These are phyloP conservation scores for Coleophora deauratella DNA, from an alignment of 2,888 invertebrate genomes.

Conservation along the genomic window DNA sequence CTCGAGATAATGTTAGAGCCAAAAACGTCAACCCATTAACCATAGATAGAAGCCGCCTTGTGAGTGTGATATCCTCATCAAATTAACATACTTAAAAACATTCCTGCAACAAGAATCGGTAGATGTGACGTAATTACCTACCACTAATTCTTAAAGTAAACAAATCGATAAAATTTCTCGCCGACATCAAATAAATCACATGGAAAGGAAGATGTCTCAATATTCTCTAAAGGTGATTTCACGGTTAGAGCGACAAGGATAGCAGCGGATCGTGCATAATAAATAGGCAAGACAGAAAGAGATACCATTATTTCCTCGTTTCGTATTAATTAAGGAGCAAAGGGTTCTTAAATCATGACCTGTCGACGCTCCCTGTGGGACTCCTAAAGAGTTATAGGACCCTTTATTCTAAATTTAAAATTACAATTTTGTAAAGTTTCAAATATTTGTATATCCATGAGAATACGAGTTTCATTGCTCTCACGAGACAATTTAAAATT, in stretches of 20 bases:
- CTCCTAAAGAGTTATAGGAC: conserved; percentile 67
- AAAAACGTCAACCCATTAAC: too few species aligned
- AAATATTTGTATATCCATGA: not conserved
- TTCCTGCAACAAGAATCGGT: conserved; percentile 41
- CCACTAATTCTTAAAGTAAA: conserved; percentile 70
- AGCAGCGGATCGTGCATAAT: conserved; percentile 10
- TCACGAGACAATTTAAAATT: conserved; percentile 30
- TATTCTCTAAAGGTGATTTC: conserved; percentile 48
- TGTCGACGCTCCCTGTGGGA: conserved; percentile 72
- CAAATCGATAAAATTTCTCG: conserved; percentile 64
- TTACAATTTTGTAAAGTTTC: conserved; percentile 54
- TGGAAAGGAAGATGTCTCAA: conserved; percentile 62
- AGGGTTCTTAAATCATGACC: conserved; percentile 64
- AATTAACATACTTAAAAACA: conserved; percentile 39
- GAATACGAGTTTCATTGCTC: conserved; percentile 30
- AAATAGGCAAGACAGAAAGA: conserved; percentile 30
- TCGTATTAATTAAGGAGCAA: conserved; percentile 66
- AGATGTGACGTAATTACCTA: conserved; percentile 46
- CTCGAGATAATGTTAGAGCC: too few species aligned
- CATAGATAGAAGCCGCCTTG: too few species aligned
- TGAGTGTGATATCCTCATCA: conserved; percentile 43
- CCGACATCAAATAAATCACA: conserved; percentile 56
- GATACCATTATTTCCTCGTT: conserved; percentile 36
- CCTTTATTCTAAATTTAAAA: conserved; percentile 73
- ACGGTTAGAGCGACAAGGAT: conserved; percentile 35